Percentiles rank a stretch among this genome's conserved stretches.
Conservation (phyloP, 2,113 vertebrate genomes). For the Toxostoma redivivum region DNA sequence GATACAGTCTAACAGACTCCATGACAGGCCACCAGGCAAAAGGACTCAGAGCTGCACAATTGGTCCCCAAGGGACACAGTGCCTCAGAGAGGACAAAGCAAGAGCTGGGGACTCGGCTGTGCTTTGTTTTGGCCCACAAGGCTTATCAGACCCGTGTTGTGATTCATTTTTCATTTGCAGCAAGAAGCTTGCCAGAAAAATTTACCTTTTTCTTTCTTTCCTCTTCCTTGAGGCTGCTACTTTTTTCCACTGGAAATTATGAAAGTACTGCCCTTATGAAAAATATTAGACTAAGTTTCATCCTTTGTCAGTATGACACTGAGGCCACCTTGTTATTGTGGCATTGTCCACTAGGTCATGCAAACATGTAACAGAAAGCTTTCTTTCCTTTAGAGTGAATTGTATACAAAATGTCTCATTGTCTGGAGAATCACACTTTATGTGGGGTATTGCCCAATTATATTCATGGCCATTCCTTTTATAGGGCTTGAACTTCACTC, state of each 20-base stretch:
- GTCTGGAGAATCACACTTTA: not conserved
- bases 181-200: not conserved
- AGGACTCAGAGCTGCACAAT: constrained; percentile 31
- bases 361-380: not conserved
- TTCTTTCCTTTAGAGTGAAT: not conserved
- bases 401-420: not conserved
- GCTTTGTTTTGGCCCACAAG: constrained; percentile 28
- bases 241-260: not conserved
- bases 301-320: not conserved
- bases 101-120: not conserved
- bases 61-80: constrained; percentile 32
- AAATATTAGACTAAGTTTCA: not conserved
- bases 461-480: constrained; percentile 25
- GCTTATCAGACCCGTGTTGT: not conserved
- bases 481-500: constrained; percentile 30
- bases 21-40: constrained; percentile 37
- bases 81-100: constrained; percentile 34
- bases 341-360: not conserved
- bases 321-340: not conserved
- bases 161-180: constrained; percentile 42
- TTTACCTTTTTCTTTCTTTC: not conserved
- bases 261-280: not conserved
- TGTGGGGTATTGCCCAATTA: not conserved
- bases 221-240: not conserved
- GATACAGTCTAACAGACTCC: not conserved